Conservation (phyloP, 2,888 invertebrate genomes). For the Phorcus lineatus region DNA sequence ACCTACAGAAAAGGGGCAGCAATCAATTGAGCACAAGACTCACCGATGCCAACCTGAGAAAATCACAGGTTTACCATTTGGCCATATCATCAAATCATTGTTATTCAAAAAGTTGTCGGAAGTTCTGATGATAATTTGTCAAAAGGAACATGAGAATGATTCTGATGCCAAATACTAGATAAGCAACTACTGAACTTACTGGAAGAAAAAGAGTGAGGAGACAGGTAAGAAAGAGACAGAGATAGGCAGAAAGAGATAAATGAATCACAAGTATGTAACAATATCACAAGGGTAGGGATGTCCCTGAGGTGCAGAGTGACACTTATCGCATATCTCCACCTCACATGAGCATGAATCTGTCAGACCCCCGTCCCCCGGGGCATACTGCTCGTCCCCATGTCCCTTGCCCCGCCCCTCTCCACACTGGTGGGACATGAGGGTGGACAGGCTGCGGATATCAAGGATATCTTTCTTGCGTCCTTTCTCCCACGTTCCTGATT, state of each 20-base stretch:
- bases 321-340: slow-evolving; percentile 19
- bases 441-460: not conserved
- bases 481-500: slow-evolving; percentile 46
- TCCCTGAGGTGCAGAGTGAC: not conserved
- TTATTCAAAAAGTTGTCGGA: no score
- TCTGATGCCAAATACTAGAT: no score
- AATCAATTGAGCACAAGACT: no score
- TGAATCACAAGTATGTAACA: slow-evolving; percentile 31
- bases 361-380: not conserved
- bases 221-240: no score
- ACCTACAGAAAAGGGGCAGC: no score
- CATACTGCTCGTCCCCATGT: not conserved
- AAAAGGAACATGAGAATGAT: no score
- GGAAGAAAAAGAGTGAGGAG: no score
- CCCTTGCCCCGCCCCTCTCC: not conserved
- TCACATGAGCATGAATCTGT: slow-evolving; percentile 15
- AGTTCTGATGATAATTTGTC: no score
- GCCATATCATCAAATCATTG: no score
- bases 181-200: no score
- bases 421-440: slow-evolving; percentile 14
- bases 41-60: no score
- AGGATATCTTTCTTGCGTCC: slow-evolving; percentile 26
- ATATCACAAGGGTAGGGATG: slow-evolving; percentile 33
- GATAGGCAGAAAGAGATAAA: not conserved
- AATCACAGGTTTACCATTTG: no score